Base-by-base conservation (phyloP, 92 coral and sea anemone genomes). In the Desmophyllum pertusum region DNA sequence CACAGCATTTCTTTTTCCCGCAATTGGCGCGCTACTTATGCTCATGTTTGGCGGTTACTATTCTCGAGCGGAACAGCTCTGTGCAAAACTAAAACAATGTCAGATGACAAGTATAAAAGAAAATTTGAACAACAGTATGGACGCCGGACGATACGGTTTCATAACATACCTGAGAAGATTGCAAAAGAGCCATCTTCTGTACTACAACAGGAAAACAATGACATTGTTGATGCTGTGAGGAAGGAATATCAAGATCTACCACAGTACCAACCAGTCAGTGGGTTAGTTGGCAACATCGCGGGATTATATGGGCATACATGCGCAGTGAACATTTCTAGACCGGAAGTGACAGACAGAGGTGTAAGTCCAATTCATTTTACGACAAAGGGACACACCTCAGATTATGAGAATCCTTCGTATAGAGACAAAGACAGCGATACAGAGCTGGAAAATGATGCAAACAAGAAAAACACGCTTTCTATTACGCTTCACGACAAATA, bases 171-270 rank as follows among this genome's bases (percentile, higher is more conserved):
- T 8, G 75, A 89, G 25, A 87, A 78, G 42, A 81, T 92, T 75
- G 86, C 88, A 11, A 91, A 92, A 35, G 85, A 84, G 14, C 89
- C 90, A 15, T 81, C 91, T 43, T 89, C 97, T 31, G 93, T 96
- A 79, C 88, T 96, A 40, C 99, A 96, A 74, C 99, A 96, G 76
- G 98, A 96, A 70, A 93, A 96, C 65, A 96, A 96, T 59, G 99
- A 96, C 84, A 85, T 96, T 43, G 96, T 96, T 4, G 98, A 96
- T 55, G 94, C 98, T 30, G 98, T 94, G 59, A 90, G 64, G 84
- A 90, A 91, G 38, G 92, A 93, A 37, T 96, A 96, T 82, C 76
- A 85, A 35, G 97, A 92, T 41, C 86, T 96, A 19, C 97, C 99
- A 51, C 98, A 94, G 50, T 79, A 87, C 67, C 93, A 91, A 68